These are phyloP conservation scores for Lasiommata megera DNA, from an alignment of 2,888 invertebrate species.

Conservation along the genomic window DNA sequence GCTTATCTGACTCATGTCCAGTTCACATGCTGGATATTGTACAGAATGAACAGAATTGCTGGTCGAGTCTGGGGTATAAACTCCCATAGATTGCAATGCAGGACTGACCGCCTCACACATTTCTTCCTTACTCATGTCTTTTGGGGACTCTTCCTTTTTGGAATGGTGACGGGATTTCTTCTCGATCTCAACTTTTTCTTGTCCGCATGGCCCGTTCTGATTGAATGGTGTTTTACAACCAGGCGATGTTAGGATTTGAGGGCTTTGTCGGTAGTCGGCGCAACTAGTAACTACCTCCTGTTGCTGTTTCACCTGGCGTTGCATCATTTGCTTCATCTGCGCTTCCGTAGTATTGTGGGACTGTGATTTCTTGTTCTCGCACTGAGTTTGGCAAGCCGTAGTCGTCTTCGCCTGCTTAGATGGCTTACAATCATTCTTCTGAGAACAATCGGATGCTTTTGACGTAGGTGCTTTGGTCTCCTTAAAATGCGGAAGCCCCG, in stretches of 20 bases:
- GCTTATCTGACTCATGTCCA: constrained; percentile 91
- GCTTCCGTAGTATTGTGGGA: constrained; percentile 47
- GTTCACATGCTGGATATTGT: constrained; percentile 89
- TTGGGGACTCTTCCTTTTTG: constrained; percentile 70
- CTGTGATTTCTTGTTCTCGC: constrained; percentile 65
- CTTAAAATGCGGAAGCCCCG: constrained; percentile 68
- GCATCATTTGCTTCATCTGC: constrained; percentile 73
- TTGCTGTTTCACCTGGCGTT: constrained; percentile 60
- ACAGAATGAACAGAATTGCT: constrained; percentile 91
- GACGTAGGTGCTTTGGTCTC: constrained; percentile 64
- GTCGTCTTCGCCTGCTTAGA: constrained; percentile 71
- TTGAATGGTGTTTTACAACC: constrained; percentile 61
- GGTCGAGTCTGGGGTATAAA: constrained; percentile 92
- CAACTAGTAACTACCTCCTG: constrained; percentile 62
- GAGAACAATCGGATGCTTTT: constrained; percentile 63
- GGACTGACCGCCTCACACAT: constrained; percentile 74
- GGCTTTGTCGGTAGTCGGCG: constrained; percentile 63
- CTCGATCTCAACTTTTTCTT: constrained; percentile 68
- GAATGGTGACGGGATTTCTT: constrained; percentile 62
- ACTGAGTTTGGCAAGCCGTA: constrained; percentile 71
- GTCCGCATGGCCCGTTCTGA: constrained; percentile 63
- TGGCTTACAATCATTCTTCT: constrained; percentile 69
- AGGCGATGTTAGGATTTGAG: constrained; percentile 62
- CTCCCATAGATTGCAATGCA: constrained; percentile 90
- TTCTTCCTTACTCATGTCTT: constrained; percentile 66